Evolutionary conservation across 2,888 invertebrate genomes (phyloP), one percentile per base, ranked within the genome.

Genomic region (Drosophila seclusa): DNA sequence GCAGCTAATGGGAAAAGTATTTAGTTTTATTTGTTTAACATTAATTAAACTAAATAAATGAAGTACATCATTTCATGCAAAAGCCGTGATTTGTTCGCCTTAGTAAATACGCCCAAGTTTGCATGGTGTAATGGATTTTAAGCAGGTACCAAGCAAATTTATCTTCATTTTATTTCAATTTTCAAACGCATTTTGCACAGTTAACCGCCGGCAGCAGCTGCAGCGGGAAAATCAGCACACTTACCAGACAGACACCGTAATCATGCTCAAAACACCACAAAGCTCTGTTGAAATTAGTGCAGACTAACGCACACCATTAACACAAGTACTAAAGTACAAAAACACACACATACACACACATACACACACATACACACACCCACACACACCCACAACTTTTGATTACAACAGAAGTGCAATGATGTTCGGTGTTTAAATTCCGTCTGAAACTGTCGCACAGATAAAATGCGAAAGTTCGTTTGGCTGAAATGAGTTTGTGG

Each of bases 231-330:
- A 80, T 60, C 62, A 63, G 65, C 55, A 77, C 78, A 78, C 76
- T 80, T 80, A 72, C 72, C 78, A 68, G 61, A 32, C 36, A 40
- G 32, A 16, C 73, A 76, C 73, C 74, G 83, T 80, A 87, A 85
- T 87, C 88, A 80, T 78, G 70, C 83, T 69, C 38, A 84, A 27
- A 81, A 80, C 64, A 71, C 87, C 79, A 62, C 89, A 80, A 78
- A 81, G 76, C 64, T 65, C 73, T 32, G 70, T 62, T 73, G 57
- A 85, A 87, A 80, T 84, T 72, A 77, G 70, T 65, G 78, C 71
- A 74, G 69, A 74, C 73, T 38, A 58, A 68, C 45, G 50, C 62
- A 73, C 24, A 58, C 52, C 75, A 73, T 68, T 64, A 73, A 60
- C 77, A 64, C 55, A 73, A 34, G 24, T 54, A 24, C 53, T 36